A percentile compares a stretch with the other conserved stretches of the same genome.
phyloP scores from a whole-genome alignment of 2,113 vertebrate species.

The Cepphus grylle region DNA sequence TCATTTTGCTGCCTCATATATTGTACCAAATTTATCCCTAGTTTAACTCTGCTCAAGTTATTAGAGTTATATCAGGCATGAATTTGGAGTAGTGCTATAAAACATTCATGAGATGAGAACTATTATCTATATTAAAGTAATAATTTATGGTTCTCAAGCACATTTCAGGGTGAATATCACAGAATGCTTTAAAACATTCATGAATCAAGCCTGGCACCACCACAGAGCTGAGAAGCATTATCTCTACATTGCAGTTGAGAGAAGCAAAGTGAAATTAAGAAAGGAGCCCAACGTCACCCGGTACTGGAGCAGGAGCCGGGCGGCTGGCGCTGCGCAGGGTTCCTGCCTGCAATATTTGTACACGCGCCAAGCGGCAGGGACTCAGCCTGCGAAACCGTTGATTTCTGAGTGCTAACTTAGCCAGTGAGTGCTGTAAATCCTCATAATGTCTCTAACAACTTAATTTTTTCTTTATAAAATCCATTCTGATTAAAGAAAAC shows the following conservation, averaged over 20 bases:
- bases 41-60: constrained; percentile 24
- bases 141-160: constrained; percentile 49
- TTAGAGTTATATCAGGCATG: constrained; percentile 23
- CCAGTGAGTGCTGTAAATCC: not conserved
- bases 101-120: constrained; percentile 55
- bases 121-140: constrained; percentile 50
- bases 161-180: constrained; percentile 18
- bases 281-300: not conserved
- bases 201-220: not conserved
- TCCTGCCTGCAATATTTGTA: not conserved
- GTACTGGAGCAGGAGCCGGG: not conserved
- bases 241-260: not conserved
- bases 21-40: not conserved
- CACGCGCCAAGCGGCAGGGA: accelerated
- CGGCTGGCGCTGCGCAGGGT: accelerated
- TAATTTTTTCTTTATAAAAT: not conserved
- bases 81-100: constrained; percentile 22
- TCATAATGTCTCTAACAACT: not conserved
- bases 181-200: constrained; percentile 36
- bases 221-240: not conserved
- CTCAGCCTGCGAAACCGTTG: not conserved
- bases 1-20: constrained; percentile 4
- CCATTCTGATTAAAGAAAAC: constrained; percentile 2
- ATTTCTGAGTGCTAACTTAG: not conserved
- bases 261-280: not conserved